Evolutionary conservation across 1,140 invertebrate genomes (phyloP), one percentile per base, ranked within the genome.

Genomic region (Anadara kagoshimensis): DNA sequence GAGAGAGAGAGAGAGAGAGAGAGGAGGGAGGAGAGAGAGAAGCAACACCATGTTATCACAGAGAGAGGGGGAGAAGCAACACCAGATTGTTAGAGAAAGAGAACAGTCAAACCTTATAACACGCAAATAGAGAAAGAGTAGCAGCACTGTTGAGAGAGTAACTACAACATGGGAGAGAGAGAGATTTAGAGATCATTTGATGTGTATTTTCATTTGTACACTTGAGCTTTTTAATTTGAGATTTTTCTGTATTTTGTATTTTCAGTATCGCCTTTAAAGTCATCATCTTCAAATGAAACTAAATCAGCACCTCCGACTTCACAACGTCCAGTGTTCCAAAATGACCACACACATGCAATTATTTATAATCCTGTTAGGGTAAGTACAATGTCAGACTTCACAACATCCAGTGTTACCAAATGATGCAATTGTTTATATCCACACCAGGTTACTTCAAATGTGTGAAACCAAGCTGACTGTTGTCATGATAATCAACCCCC

Each of bases 281-380:
- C n/a, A n/a, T 73, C 75, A 41, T 44, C 70, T 43, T 75, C 76
- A 7, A 78, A 75, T 51, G 79, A 85, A 66, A 83, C 85, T 16
- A 78, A 80, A 61, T 86, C 84, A 11, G 84, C 84, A 56, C 84
- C 84, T 26, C 83, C 84, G 26, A 47, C 59, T 18, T 54, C 65
- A 29, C 66, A 71, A 57, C 71, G 66, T 5, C 56, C 71, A 20
- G 47, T 69, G 14, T 82, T 78, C 47, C 68, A 61, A 63, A 75
- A 79, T 77, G 83, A 85, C 53, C 85, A 84, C 71, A 78, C 79
- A 20, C 83, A 85, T 61, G 83, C 83, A 29, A 84, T 86, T 59
- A 83, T 86, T 66, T 86, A 78, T 59, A 59, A 77, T 66, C 24
- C 73, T 43, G 73, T 79, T 18, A 73, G 75, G 73, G 78, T 80